Evolutionary conservation across 2,797 vertebrate genomes (phyloP).

Genomic region (Tamandua tetradactyla): DNA sequence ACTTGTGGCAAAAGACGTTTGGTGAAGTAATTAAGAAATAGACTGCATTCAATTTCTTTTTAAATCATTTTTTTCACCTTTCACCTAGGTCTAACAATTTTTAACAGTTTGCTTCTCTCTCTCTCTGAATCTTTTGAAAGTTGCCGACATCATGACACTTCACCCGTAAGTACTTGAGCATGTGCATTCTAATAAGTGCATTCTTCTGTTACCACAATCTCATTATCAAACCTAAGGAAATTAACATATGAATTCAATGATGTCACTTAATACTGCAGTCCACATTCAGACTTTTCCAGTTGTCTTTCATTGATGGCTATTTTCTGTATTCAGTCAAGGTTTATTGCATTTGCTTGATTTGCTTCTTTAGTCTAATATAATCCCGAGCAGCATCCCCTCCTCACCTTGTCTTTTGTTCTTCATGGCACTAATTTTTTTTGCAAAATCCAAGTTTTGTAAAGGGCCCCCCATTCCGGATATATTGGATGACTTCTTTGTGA

Average conservation of each 20-base stretch:
- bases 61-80: background rate
- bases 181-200: background rate
- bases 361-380: slow-evolving; percentile 46
- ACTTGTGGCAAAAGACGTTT: slow-evolving; percentile 33
- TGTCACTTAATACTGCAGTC: background rate
- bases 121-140: slow-evolving; percentile 10
- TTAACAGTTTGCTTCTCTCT: background rate
- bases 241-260: slow-evolving; percentile 39
- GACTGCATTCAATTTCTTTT: background rate
- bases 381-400: background rate
- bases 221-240: slow-evolving; percentile 31
- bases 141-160: background rate
- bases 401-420: background rate
- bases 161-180: slow-evolving; percentile 23
- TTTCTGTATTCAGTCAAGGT: background rate
- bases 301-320: slow-evolving; percentile 41
- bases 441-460: slow-evolving; percentile 1
- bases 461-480: background rate
- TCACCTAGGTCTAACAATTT: slow-evolving; percentile 30
- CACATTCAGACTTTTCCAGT: slow-evolving; percentile 30
- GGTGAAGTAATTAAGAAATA: slow-evolving; percentile 65
- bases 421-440: slow-evolving; percentile 44
- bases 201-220: background rate
- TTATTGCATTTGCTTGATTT: slow-evolving; percentile 53
- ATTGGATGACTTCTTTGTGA: slow-evolving; percentile 42